These are phyloP conservation scores for Papilio dardanus DNA, from an alignment of 1,140 invertebrate genomes.

Conservation along the genomic window DNA sequence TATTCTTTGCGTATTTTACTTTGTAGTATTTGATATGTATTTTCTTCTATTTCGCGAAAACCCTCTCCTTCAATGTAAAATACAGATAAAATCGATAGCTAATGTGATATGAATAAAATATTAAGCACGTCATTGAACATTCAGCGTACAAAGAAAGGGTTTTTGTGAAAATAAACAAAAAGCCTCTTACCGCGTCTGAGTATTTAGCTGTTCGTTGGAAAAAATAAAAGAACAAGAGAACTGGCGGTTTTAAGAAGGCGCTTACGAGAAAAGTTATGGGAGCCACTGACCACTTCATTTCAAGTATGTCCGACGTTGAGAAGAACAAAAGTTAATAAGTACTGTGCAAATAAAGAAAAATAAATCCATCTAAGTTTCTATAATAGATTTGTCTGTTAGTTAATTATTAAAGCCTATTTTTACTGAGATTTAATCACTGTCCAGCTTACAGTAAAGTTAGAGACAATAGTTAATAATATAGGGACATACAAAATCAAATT, in stretches of 20 bases:
- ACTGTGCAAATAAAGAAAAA: neutral
- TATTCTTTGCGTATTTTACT: neutral
- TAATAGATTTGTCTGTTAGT: neutral
- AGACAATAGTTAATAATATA: too few species aligned
- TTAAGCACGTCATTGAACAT: constrained; percentile 33
- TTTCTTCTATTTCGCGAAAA: constrained; percentile 14
- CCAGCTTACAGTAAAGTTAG: neutral
- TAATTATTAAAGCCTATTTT: neutral
- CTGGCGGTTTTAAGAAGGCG: constrained; percentile 32
- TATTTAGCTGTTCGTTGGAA: constrained; percentile 30
- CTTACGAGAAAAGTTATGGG: constrained; percentile 35
- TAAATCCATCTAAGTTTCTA: neutral
- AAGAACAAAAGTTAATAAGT: constrained; percentile 29
- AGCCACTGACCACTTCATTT: constrained; percentile 32
- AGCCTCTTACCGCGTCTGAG: constrained; percentile 26
- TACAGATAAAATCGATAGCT: constrained; percentile 29
- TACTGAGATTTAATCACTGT: neutral
- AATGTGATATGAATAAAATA: constrained; percentile 36
- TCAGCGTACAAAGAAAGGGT: constrained; percentile 30
- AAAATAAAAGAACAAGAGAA: constrained; percentile 18
- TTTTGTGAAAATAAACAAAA: constrained; percentile 31
- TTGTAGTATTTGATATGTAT: constrained; percentile 12
- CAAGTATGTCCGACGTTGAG: constrained; percentile 18
- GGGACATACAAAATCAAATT: too few species aligned
- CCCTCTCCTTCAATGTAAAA: neutral